Conservation (phyloP, 2,888 invertebrate genomes). For the Ectemnius lituratus region DNA sequence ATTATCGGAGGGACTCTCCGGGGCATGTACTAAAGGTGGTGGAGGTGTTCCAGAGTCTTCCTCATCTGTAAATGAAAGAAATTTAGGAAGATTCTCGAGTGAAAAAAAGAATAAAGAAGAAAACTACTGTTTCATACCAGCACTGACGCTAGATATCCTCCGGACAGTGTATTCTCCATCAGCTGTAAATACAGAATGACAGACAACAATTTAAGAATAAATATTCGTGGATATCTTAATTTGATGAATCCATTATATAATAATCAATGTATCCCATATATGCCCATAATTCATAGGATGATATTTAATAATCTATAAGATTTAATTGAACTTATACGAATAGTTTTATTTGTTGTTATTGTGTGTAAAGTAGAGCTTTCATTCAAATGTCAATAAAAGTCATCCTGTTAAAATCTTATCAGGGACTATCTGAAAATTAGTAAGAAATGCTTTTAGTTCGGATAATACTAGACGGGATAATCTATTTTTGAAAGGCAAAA, state of each 20-base stretch:
- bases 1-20: constrained; percentile 80
- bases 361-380: background rate
- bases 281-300: too few species aligned
- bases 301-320: too few species aligned
- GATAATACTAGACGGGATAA: constrained; percentile 64
- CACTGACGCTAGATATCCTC: constrained; percentile 55
- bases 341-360: too few species aligned
- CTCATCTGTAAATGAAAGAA: constrained; percentile 64
- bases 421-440: constrained; percentile 36
- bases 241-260: too few species aligned
- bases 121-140: constrained; percentile 46
- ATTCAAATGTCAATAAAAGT: background rate
- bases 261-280: too few species aligned
- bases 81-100: constrained; percentile 13
- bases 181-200: constrained; percentile 44
- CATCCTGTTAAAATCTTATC: constrained; percentile 18
- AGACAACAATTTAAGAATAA: too few species aligned
- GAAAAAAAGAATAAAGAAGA: constrained; percentile 30
- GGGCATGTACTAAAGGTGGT: constrained; percentile 61
- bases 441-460: constrained; percentile 69
- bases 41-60: constrained; percentile 73
- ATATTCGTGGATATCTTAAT: too few species aligned
- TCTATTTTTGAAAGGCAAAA: constrained; percentile 74
- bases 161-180: constrained; percentile 56
- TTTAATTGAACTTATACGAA: too few species aligned